phyloP scores from a whole-genome alignment of 2,113 vertebrate genomes.

The Penelope pileata region DNA sequence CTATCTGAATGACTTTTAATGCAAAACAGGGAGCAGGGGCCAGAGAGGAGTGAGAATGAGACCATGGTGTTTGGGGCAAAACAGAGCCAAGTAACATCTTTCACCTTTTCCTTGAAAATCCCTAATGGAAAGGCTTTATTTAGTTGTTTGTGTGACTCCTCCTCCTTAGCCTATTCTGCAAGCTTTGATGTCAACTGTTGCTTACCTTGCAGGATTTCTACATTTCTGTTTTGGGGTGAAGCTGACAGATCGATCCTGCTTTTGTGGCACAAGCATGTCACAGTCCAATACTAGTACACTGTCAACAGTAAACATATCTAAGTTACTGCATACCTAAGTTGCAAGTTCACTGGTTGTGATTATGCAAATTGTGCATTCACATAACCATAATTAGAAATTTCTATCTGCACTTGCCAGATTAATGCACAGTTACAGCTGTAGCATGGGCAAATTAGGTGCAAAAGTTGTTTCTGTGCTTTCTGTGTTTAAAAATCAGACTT shows the following conservation, averaged over 20 bases:
- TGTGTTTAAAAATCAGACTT: neutral
- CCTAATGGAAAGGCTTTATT: neutral
- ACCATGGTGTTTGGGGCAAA: neutral
- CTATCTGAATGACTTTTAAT: neutral
- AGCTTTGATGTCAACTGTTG: neutral
- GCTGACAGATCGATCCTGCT: neutral
- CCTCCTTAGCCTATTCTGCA: neutral
- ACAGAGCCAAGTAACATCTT: neutral
- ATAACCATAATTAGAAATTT: neutral
- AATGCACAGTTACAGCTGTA: neutral
- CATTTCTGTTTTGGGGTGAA: neutral
- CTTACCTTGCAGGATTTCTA: neutral
- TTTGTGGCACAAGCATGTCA: neutral
- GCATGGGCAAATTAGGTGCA: neutral
- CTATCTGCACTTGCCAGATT: neutral
- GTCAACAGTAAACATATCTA: neutral
- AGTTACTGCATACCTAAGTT: neutral
- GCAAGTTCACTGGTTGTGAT: neutral
- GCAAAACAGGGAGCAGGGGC: neutral
- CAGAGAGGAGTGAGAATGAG: neutral
- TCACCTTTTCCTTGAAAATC: neutral
- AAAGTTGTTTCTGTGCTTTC: neutral
- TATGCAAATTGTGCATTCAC: neutral
- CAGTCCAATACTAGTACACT: neutral
- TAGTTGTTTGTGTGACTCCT: neutral